These are phyloP conservation scores for Drosophila niveifrons DNA, from an alignment of 2,888 invertebrate genomes.

Conservation along the genomic window DNA sequence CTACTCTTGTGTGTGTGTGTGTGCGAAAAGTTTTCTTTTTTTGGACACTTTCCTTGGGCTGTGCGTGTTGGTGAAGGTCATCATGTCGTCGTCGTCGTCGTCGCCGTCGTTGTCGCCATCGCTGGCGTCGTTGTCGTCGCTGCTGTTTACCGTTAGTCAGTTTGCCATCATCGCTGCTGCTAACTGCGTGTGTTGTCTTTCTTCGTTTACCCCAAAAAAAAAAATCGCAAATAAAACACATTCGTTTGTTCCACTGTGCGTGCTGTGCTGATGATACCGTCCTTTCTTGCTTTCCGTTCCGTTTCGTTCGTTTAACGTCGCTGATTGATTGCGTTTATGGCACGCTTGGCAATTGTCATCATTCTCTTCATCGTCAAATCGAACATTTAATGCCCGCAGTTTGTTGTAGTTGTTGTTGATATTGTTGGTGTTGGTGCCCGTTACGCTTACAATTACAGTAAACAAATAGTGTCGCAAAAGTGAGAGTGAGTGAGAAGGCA, in stretches of 20 bases:
- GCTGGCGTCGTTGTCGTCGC: conserved; percentile 51
- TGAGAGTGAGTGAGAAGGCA: conserved; percentile 11
- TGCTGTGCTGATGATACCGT: conserved; percentile 19
- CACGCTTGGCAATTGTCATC: conserved; percentile 55
- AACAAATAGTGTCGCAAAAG: conserved; percentile 11
- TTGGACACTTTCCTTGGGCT: conserved; percentile 61
- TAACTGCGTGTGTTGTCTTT: conserved; percentile 47
- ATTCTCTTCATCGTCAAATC: conserved; percentile 56
- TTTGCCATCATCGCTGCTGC: conserved; percentile 53
- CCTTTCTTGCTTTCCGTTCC: conserved; percentile 16
- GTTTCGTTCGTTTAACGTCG: conserved; percentile 27
- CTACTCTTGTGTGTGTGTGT: conserved; percentile 17
- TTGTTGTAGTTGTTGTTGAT: conserved; percentile 37
- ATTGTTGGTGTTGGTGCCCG: conserved; percentile 19
- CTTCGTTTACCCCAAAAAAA: conserved; percentile 10
- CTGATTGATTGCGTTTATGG: conserved; percentile 72
- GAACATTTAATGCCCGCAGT: conserved; percentile 57
- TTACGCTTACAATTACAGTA: conserved; percentile 19
- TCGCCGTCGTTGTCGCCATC: conserved; percentile 15
- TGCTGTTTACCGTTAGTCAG: conserved; percentile 54
- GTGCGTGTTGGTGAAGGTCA: conserved; percentile 83
- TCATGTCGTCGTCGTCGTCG: conserved; percentile 70
- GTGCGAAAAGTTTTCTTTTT: conserved; percentile 67
- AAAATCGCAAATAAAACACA: neutral
- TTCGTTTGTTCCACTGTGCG: conserved; percentile 15